Evolutionary conservation across 2,888 invertebrate genomes (phyloP), one percentile per base, ranked within the genome.

Genomic region (Ctena decussata): DNA sequence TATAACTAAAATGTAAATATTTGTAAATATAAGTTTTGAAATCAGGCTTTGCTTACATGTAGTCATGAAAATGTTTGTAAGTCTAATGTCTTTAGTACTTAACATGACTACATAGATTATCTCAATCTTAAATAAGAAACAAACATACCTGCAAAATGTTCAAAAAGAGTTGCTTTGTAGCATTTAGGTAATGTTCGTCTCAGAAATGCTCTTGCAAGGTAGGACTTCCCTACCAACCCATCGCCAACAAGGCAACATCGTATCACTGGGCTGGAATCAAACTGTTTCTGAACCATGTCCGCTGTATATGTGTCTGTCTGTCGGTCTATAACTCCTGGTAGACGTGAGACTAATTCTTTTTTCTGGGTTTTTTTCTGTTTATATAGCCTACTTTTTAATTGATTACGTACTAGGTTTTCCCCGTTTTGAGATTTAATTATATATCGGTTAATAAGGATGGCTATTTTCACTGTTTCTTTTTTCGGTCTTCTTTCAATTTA

Each of bases 181-280:
- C 49, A 41, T 15, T 85, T 84, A 0, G 78, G 65, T n/a, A 79
- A 70, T 18, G 46, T 39, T 27, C 85, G 65, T 53, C 83, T 77
- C 0, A 83, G 80, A 82, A 92, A 91, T 71, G 85, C 85, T 46
- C 84, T 86, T 15, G 92, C 91, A 2, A 93, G 70, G 30, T 90
- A 87, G 8, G 92, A 92, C 77, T 93, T 93, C 11, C 93, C 93
- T 0, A 92, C 92, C 88, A 92, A 89, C 0, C 91, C 92, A 69
- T 93, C 92, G 0, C 93, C 93, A 0, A 93, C 86, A 30, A 93
- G 57, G 5, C 91, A 89, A 80, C 93, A 93, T 53, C 89, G 89
- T 18, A 92, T 85, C 53, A 83, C 57, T 32, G 71, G 80, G 1
- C 11, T 18, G 1, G 32, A 32, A 18, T 32, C 35, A 0, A 12